Evolutionary conservation across 2,797 vertebrate genomes (phyloP), one percentile per base, ranked within the genome.

Genomic region (Rhinophrynus dorsalis): DNA sequence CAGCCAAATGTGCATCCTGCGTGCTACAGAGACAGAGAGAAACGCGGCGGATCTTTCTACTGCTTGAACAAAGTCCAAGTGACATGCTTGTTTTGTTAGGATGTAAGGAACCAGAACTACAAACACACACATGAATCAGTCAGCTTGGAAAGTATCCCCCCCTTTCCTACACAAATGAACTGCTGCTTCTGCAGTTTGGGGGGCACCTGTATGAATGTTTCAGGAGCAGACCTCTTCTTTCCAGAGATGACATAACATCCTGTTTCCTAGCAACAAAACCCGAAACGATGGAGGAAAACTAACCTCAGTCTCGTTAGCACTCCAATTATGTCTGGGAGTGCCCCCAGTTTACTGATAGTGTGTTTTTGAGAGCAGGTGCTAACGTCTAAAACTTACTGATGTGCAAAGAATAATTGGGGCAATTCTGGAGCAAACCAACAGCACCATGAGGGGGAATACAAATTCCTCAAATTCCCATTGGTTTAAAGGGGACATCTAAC

Each of bases 201-300:
- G 47, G 47, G 59, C 50, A 37, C 59, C 54, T 40, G 29, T 63
- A 56, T 35, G 48, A 30, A 38, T 64, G 45, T 63, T 71, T 71
- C 68, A 57, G 40, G 51, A 56, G 60, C 23, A 63, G 60, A 32
- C 59, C 40, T 54, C 67, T 56, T 12, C 51, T 44, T 56, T 71
- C 42, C 11, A 63, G 58, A 71, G 42, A 40, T 64, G 59, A 63
- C 60, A 71, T 56, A 71, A 71, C 68, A 64, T 71, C 40, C 42
- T 71, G 68, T 71, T 71, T 71, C 68, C 68, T 71, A 71, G 68
- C 68, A 71, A 71, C 68, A 63, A 62, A 63, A 64, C 47, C 54
- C 38, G 42, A 71, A 71, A 50, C 57, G 59, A 71, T 51, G 64
- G 68, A 57, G 23, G 51, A 71, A 56, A 57, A 63, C 68, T 64